A percentile compares a stretch with the other conserved stretches of the same genome.
phyloP scores from a whole-genome alignment of 1,140 invertebrate species.

The Physella acuta region DNA sequence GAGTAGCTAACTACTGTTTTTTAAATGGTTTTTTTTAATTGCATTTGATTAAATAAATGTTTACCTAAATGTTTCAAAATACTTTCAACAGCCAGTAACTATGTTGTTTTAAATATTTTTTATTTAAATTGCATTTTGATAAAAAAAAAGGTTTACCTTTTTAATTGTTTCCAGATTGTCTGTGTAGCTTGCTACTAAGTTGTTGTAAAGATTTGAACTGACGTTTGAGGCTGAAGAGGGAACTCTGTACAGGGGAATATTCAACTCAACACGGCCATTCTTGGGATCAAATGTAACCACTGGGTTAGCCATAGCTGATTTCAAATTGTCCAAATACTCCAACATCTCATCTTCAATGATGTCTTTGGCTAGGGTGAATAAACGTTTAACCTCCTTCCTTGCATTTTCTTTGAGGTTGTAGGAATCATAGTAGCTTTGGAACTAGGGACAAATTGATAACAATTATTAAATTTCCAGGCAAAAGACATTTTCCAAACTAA shows the following conservation, averaged over 20 bases:
- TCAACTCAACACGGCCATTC: conserved; percentile 73
- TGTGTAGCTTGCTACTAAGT: no score
- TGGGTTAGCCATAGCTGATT: conserved; percentile 33
- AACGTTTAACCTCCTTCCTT: conserved; percentile 16
- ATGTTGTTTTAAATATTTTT: no score
- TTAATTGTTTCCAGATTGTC: no score
- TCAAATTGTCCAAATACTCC: conserved; percentile 26
- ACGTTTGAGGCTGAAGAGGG: no score
- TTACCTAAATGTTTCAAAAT: no score
- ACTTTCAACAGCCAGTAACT: no score
- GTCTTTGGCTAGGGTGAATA: conserved; percentile 26
- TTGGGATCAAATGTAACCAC: conserved; percentile 76
- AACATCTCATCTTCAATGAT: conserved; percentile 32
- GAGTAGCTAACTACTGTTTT: no score
- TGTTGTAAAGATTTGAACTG: no score
- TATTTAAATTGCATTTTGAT: no score
- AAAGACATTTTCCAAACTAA: background rate
- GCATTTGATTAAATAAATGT: no score
- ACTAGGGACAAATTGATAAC: background rate
- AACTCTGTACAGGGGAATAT: conserved; percentile 81
- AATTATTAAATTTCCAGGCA: background rate
- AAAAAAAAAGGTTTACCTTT: no score
- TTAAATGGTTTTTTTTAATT: no score
- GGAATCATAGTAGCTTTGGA: background rate
- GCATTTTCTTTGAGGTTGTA: conserved; percentile 20